Base-by-base conservation (phyloP, 2,888 invertebrate species). In the Drosophila pseudotakahashii region DNA sequence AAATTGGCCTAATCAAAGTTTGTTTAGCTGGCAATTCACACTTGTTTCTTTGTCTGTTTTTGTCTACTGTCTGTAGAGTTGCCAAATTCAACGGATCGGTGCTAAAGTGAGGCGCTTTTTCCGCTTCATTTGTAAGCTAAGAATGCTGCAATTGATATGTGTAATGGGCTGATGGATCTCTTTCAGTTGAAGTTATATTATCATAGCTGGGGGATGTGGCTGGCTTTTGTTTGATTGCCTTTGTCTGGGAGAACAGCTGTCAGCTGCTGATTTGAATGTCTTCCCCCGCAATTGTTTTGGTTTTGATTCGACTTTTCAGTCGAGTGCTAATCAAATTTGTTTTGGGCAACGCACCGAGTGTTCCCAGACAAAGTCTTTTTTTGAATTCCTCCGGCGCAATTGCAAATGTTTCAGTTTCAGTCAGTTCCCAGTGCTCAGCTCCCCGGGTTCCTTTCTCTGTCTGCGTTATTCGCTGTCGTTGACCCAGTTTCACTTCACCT, bases 391-490 rank as follows among this genome's bases (percentile, higher is more conserved):
- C 30, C 30, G 67, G 36, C 67, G 68, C 57, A 52, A 16, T 63
- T 45, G 64, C 64, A 68, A 50, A 50, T 67, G 67, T 67, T 57
- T 32, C 51, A 51, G 51, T 57, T 48, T 37, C 52, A n/a, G 3
- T 23, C n/a, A 10, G 14, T 34, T 6, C 48, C 16, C 45, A 14
- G 45, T 45, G 13, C 42, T 11, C 48, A 48, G 48, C 11, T n/a
- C 45, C 30, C 55, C 30, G 30, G 58, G 50, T 54, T 36, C 77
- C 74, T 76, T 75, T 53, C 45, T 61, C 66, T 37, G 66, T 34
- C 47, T 36, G 63, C 79, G 47, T 79, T 69, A 69, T 79, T 77
- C 26, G 48, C 23, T 62, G 58, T 19, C 23, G 54, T 44, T 47
- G 44, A 58, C 47, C 61, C n/a, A 51, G 47, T 58, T 60, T 47